Base-by-base conservation (phyloP, 2,888 invertebrate species). In the Cantharis nigra region DNA sequence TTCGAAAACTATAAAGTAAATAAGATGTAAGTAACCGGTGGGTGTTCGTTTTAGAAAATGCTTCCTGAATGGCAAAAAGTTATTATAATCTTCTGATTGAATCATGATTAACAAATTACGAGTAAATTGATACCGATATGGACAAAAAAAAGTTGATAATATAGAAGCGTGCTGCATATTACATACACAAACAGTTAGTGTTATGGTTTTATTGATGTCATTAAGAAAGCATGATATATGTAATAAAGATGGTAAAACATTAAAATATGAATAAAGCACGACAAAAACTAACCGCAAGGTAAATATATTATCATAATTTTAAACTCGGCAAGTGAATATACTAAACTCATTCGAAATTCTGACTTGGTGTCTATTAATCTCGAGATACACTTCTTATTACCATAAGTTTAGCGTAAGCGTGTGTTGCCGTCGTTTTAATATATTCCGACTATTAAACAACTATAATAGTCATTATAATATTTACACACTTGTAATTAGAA, bases 331-430 rank as follows among this genome's bases (percentile, higher is more conserved):
- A 73, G 78, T 79, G 80, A 80, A 75, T 76, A 76, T 74, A 67
- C 75, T 76, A 49, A 49, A 76, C 79, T 81, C 81, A 81, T 81
- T 80, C 79, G 78, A 81, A 83, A 83, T 83, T 83, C 82, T 79
- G 79, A 80, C 77, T 81, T 79, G 80, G 79, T 83, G 82, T 81
- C 83, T 83, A 84, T 84, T 84, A 85, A 85, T 85, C 85, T 82
- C 81, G 82, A 83, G 84, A 83, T 83, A 83, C 79, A 80, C 83
- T 84, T 49, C 49, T 49, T 82, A 85, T 85, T 85, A 85, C 84
- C 85, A 85, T 85, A 85, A 78, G 83, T 85, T 85, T 85, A 85
- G 85, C 85, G 84, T 85, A 85, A 84, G 84, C 85, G 85, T 85
- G 49, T 49, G 85, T 84, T 83, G 81, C 81, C 79, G 82, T 81